phyloP scores from a whole-genome alignment of 1,140 invertebrate genomes.

The Rhopalosiphum padi region DNA sequence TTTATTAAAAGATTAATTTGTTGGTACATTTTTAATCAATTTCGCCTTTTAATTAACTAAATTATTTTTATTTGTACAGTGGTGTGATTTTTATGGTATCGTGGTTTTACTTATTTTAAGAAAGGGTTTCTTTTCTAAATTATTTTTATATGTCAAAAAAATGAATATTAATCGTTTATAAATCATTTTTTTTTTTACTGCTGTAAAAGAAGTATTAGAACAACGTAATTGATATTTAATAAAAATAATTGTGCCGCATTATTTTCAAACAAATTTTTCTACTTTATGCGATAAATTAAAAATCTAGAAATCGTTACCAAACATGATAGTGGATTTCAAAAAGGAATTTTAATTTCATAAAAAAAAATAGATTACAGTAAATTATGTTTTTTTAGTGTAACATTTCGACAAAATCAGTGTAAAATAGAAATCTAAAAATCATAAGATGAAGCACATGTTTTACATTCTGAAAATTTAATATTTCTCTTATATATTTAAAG shows the following conservation, averaged over 20 bases:
- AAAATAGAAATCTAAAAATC: neutral
- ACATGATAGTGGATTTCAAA: neutral
- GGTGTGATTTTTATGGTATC: slow-evolving; percentile 34
- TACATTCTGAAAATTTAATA: neutral
- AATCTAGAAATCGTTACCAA: neutral
- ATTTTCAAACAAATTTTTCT: slow-evolving; percentile 1
- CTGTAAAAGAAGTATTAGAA: neutral
- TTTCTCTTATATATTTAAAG: neutral
- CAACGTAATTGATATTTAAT: neutral
- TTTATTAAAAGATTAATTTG: neutral
- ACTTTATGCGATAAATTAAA: neutral
- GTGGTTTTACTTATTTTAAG: neutral
- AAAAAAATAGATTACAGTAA: neutral
- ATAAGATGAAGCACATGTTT: neutral
- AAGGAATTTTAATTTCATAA: slow-evolving; percentile 22
- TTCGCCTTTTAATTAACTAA: neutral
- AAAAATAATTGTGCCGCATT: neutral
- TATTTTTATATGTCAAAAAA: neutral
- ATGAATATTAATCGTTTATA: neutral
- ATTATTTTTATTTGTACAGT: slow-evolving; percentile 19
- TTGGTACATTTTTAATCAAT: neutral
- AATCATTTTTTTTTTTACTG: neutral
- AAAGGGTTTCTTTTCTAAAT: neutral
- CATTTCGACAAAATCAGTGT: slow-evolving; percentile 15
- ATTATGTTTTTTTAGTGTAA: slow-evolving; percentile 16